Evolutionary conservation across 1,140 invertebrate genomes (phyloP).

Genomic region (Pararge aegeria): DNA sequence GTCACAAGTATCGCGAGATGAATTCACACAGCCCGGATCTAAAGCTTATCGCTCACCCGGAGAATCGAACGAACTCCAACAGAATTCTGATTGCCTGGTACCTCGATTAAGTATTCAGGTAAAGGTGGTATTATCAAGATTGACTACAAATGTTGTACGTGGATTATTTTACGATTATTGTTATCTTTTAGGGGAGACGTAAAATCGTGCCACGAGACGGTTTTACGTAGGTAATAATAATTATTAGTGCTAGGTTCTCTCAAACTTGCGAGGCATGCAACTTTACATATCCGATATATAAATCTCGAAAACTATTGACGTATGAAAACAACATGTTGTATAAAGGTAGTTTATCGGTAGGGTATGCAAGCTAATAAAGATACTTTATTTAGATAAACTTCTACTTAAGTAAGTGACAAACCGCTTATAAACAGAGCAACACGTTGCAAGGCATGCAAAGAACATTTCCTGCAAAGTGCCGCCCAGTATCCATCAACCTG

Average conservation of each 20-base stretch:
- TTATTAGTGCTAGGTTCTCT: neutral
- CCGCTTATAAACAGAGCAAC: too few relatives aligned
- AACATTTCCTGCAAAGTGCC: too few relatives aligned
- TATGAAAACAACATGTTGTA: too few relatives aligned
- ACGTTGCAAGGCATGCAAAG: too few relatives aligned
- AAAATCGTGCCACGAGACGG: too few relatives aligned
- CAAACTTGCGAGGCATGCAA: neutral
- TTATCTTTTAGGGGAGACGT: conserved; percentile 7
- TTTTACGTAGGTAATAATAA: neutral
- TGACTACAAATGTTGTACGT: conserved; percentile 45
- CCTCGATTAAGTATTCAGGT: conserved; percentile 65
- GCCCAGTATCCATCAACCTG: too few relatives aligned
- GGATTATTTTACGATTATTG: conserved; percentile 13
- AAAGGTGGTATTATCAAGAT: conserved; percentile 62
- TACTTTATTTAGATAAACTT: too few relatives aligned
- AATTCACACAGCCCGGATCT: conserved; percentile 57
- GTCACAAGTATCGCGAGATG: conserved; percentile 70
- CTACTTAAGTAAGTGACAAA: too few relatives aligned
- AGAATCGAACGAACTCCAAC: conserved; percentile 51
- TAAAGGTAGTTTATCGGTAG: too few relatives aligned
- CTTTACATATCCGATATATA: too few relatives aligned
- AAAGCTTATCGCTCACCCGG: conserved; percentile 13
- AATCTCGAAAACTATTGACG: too few relatives aligned
- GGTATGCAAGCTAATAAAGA: too few relatives aligned
- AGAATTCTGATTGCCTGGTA: conserved; percentile 65